Percentiles rank a stretch among this genome's conserved stretches.
These are phyloP conservation scores for Bujurquina vittata DNA, from an alignment of 2,113 vertebrate genomes.

Conservation along the genomic window DNA sequence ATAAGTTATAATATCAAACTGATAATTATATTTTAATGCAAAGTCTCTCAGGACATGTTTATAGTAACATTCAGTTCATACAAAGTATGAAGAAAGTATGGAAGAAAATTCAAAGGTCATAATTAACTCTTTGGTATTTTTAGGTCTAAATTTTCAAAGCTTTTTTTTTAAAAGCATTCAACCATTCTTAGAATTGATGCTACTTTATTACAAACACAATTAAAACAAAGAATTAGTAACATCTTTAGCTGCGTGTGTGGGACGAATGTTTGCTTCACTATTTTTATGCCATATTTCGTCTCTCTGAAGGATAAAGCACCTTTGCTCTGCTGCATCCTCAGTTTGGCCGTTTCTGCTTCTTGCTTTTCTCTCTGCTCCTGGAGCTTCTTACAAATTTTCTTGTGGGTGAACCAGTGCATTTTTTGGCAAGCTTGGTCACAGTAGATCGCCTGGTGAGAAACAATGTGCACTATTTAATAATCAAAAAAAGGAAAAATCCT, in stretches of 20 bases:
- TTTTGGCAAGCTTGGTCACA: slow-evolving; percentile 94
- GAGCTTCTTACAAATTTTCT: slow-evolving; percentile 91
- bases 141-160: background rate
- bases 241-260: background rate
- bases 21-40: background rate
- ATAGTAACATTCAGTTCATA: too few relatives aligned
- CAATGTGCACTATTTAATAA: background rate
- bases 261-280: background rate
- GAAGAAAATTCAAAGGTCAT: background rate
- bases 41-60: background rate
- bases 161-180: accelerated
- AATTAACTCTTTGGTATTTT: background rate
- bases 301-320: slow-evolving; percentile 62
- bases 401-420: slow-evolving; percentile 97
- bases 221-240: background rate
- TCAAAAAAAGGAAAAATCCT: background rate
- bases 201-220: background rate
- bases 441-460: slow-evolving; percentile 88
- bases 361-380: slow-evolving; percentile 89
- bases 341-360: slow-evolving; percentile 84
- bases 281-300: accelerated
- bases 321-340: slow-evolving; percentile 79
- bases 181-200: background rate
- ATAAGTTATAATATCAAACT: background rate
- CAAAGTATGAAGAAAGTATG: too few relatives aligned